A percentile compares a stretch with the other conserved stretches of the same genome.
Evolutionary conservation across 2,888 invertebrate species (phyloP).

Genomic region (Mythimna albipuncta): DNA sequence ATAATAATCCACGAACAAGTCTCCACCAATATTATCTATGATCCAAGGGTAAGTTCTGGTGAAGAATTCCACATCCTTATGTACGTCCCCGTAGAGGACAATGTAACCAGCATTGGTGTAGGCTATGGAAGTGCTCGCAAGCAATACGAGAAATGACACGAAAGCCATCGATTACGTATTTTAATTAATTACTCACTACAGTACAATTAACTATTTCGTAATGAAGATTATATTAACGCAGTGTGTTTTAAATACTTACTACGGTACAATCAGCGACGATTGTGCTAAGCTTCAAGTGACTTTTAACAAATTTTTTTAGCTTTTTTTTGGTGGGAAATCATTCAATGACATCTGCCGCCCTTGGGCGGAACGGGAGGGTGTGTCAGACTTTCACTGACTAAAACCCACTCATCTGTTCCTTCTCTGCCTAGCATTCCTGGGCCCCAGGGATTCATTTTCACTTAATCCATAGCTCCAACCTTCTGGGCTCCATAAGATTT

Average conservation of each 20-base stretch:
- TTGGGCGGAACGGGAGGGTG: too few relatives aligned
- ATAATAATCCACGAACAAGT: conserved; percentile 71
- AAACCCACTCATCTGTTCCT: too few relatives aligned
- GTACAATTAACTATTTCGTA: background rate
- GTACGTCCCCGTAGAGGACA: conserved; percentile 66
- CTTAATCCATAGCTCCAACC: too few relatives aligned
- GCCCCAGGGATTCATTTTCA: too few relatives aligned
- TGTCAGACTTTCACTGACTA: too few relatives aligned
- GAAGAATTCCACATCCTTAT: conserved; percentile 69
- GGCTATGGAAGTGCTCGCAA: background rate
- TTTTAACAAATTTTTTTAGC: too few relatives aligned
- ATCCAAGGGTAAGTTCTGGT: conserved; percentile 75
- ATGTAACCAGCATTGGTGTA: background rate
- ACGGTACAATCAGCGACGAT: conserved; percentile 17
- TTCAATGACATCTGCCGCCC: too few relatives aligned
- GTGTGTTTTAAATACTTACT: conserved; percentile 10
- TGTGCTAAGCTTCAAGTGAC: background rate
- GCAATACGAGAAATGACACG: background rate
- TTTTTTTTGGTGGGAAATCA: too few relatives aligned
- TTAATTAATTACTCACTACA: background rate
- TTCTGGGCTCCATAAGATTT: too few relatives aligned
- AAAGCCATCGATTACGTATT: conserved; percentile 1
- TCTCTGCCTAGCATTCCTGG: too few relatives aligned
- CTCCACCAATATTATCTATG: conserved; percentile 77
- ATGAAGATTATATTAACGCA: background rate